A percentile compares a stretch with the other conserved stretches of the same genome.
Conservation (phyloP, 2,113 vertebrate species). For the Blennius ocellaris region DNA sequence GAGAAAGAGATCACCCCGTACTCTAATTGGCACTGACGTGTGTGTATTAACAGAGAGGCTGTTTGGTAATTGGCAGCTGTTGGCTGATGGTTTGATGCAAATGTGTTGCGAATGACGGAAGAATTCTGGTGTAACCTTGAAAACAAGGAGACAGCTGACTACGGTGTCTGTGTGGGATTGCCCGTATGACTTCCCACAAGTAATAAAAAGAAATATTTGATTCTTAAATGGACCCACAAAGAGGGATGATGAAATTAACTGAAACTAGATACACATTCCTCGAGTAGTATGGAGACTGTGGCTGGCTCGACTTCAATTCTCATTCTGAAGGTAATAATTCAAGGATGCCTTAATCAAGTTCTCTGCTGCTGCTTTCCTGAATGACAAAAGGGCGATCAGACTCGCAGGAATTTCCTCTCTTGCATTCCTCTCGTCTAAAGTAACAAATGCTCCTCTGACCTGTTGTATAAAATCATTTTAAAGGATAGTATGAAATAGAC, state of each 20-base stretch:
- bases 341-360: constrained; percentile 46
- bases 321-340: constrained; percentile 54
- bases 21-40: constrained; percentile 62
- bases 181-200: constrained; percentile 31
- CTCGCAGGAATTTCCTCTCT: constrained; percentile 4
- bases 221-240: constrained; percentile 61
- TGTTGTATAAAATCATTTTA: too few relatives aligned
- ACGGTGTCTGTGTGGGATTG: neutral
- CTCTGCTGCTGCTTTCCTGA: constrained; percentile 32
- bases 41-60: constrained; percentile 64
- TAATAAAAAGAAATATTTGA: constrained; percentile 60
- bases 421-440: neutral
- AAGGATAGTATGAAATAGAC: too few relatives aligned
- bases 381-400: constrained; percentile 27
- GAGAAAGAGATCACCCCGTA: constrained; percentile 43
- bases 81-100: constrained; percentile 66
- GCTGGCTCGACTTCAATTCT: constrained; percentile 53
- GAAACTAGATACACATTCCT: constrained; percentile 60
- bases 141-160: constrained; percentile 12
- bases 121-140: constrained; percentile 67
- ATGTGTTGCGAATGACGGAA: constrained; percentile 61
- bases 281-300: constrained; percentile 27
- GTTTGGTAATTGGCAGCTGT: constrained; percentile 76
- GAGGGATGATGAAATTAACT: constrained; percentile 66
- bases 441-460: too few relatives aligned